Evolutionary conservation across 2,113 vertebrate species (phyloP).

Genomic region (Helogale parvula): DNA sequence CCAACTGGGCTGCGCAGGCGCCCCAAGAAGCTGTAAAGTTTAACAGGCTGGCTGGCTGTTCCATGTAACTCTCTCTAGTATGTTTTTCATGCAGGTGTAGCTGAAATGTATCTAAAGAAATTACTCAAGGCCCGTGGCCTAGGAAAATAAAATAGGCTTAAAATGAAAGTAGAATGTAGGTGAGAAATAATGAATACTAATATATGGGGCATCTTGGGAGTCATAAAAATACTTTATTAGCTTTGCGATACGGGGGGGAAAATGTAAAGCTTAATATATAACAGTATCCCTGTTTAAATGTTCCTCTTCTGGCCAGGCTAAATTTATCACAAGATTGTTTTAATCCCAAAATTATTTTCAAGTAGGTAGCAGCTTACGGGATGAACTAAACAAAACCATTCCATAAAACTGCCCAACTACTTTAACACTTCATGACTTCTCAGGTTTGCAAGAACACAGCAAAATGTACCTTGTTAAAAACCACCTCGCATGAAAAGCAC

Average conservation of each 20-base stretch:
- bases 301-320: background rate
- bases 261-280: background rate
- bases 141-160: background rate
- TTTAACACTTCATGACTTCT: background rate
- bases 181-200: slow-evolving; percentile 29
- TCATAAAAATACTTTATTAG: slow-evolving; percentile 20
- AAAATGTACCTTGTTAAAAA: background rate
- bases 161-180: background rate
- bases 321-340: background rate
- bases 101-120: background rate
- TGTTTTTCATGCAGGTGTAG: background rate
- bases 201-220: background rate
- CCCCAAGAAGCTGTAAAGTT: background rate
- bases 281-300: background rate
- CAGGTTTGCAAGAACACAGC: background rate
- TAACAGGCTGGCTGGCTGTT: background rate
- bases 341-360: slow-evolving; percentile 25
- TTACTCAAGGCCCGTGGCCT: background rate
- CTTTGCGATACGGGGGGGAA: background rate
- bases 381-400: background rate
- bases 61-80: background rate
- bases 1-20: too few species aligned
- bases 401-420: background rate
- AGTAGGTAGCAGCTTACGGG: background rate
- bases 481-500: background rate